phyloP scores from a whole-genome alignment of 2,113 vertebrate species.

The Cavia porcellus region DNA sequence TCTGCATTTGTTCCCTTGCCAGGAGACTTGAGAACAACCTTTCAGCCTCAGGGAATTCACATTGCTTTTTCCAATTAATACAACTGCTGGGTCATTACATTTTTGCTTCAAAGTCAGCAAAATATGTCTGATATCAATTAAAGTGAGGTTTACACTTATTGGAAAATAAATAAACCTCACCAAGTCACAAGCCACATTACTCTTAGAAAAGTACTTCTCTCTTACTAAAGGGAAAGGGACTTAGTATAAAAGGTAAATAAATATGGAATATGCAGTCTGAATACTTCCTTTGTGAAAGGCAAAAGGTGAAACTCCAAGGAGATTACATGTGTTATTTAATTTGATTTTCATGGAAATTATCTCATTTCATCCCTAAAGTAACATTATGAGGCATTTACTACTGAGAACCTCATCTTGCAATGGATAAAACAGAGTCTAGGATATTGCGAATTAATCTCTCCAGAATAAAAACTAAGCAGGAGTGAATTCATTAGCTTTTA shows the following conservation, averaged over 20 bases:
- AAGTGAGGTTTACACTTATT: conserved; percentile 62
- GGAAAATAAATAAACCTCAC: conserved; percentile 24
- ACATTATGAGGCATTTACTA: background rate
- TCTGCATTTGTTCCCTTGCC: background rate
- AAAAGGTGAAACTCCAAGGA: background rate
- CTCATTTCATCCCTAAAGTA: background rate
- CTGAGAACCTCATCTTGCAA: background rate
- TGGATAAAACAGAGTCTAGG: background rate
- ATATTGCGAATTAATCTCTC: background rate
- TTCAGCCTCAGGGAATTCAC: conserved; percentile 51
- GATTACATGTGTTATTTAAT: background rate
- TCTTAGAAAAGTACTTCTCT: background rate
- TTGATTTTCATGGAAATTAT: background rate
- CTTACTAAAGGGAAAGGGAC: background rate
- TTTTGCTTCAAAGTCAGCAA: conserved; percentile 67
- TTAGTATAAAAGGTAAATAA: background rate
- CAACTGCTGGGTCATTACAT: conserved; percentile 33
- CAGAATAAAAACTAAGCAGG: background rate
- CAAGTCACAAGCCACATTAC: conserved; percentile 39
- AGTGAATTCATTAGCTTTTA: background rate
- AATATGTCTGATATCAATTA: conserved; percentile 69
- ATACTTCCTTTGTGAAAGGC: background rate
- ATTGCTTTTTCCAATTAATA: conserved; percentile 73
- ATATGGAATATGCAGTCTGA: background rate
- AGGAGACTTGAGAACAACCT: conserved; percentile 51